phyloP scores from a whole-genome alignment of 2,113 vertebrate species.

The Hippopotamus amphibius region DNA sequence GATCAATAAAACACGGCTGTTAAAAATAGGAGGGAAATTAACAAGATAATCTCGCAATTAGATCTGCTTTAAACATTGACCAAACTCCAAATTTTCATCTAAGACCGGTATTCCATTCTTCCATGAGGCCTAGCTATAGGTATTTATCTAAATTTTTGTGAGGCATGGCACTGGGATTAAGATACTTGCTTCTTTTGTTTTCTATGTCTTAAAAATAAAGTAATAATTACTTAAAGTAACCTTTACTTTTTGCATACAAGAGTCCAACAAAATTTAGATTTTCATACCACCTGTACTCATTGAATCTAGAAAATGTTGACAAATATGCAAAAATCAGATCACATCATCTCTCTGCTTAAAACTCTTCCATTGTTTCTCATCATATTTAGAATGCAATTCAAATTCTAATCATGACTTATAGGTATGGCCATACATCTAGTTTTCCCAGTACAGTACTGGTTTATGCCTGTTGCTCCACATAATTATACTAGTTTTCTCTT shows the following conservation, averaged over 20 bases:
- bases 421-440: background rate
- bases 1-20: background rate
- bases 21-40: background rate
- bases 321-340: background rate
- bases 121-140: background rate
- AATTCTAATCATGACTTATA: background rate
- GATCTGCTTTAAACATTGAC: background rate
- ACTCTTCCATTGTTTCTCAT: background rate
- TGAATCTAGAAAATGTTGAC: background rate
- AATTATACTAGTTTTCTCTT: background rate
- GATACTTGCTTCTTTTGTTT: background rate
- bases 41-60: background rate
- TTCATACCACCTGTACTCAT: background rate
- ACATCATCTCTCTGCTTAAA: background rate
- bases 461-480: background rate
- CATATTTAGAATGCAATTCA: background rate
- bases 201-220: background rate
- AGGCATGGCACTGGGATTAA: background rate
- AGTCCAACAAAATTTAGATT: background rate
- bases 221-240: background rate
- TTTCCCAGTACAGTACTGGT: background rate
- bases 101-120: background rate
- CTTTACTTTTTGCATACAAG: background rate
- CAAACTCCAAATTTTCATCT: background rate
- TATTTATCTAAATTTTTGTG: background rate